phyloP scores from a whole-genome alignment of 2,888 invertebrate species.

The Cephus spinipes region DNA sequence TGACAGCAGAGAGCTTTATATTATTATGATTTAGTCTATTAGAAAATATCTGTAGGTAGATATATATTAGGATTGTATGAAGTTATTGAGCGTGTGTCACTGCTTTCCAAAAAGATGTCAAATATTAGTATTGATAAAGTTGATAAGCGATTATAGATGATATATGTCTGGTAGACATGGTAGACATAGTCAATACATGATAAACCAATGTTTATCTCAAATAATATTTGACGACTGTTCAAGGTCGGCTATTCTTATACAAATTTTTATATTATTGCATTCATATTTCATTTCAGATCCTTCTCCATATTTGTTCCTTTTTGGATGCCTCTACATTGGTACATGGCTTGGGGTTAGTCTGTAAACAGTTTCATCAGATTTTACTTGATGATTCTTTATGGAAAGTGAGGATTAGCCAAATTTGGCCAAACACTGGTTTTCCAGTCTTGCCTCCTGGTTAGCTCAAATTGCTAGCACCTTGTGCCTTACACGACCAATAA shows the following conservation, averaged over 20 bases:
- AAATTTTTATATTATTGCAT: conserved; percentile 12
- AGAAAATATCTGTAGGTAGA: neutral
- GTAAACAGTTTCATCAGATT: conserved; percentile 71
- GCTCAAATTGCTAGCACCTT: conserved; percentile 33
- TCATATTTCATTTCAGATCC: conserved; percentile 67
- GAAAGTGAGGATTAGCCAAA: conserved; percentile 65
- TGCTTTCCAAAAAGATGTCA: neutral
- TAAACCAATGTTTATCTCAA: neutral
- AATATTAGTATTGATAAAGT: neutral
- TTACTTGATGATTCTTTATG: conserved; percentile 71
- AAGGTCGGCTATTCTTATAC: neutral
- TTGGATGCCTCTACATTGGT: conserved; percentile 71
- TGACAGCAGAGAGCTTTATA: neutral
- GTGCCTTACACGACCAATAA: conserved; percentile 40
- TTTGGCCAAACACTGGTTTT: conserved; percentile 54
- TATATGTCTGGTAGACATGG: neutral
- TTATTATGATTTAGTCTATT: neutral
- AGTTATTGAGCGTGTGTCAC: neutral
- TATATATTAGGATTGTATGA: neutral
- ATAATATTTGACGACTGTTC: neutral
- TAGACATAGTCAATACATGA: neutral
- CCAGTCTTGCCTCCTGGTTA: conserved; percentile 59
- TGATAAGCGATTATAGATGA: neutral
- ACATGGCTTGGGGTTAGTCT: conserved; percentile 69
- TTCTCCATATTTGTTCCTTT: conserved; percentile 73